A percentile compares a stretch with the other conserved stretches of the same genome.
Evolutionary conservation across 2,888 invertebrate genomes (phyloP).

Genomic region (Achlya flavicornis): DNA sequence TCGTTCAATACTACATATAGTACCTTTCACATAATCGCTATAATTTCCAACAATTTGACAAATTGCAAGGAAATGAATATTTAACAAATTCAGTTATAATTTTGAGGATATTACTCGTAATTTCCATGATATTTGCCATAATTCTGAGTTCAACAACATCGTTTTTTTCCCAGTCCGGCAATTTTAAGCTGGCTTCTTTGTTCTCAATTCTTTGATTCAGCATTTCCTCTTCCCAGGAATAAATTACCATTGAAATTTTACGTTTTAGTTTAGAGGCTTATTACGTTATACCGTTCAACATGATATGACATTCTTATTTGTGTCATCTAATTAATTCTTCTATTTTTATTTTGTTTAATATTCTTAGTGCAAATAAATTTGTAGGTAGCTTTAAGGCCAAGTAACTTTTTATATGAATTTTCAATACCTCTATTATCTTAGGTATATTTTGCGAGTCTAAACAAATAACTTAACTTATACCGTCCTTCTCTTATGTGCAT

Average conservation of each 20-base stretch:
- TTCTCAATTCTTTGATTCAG: constrained; percentile 42
- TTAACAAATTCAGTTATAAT: neutral
- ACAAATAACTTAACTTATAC: too few species aligned
- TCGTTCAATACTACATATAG: constrained; percentile 17
- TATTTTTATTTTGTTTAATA: neutral
- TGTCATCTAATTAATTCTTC: neutral
- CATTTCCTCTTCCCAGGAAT: constrained; percentile 47
- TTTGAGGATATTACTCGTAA: neutral
- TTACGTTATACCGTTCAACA: constrained; percentile 9
- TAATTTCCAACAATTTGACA: constrained; percentile 17
- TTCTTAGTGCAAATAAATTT: neutral
- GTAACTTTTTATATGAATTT: too few species aligned
- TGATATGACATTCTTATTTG: constrained; percentile 14
- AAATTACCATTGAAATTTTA: constrained; percentile 9
- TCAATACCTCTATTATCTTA: too few species aligned
- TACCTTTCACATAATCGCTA: constrained; percentile 26
- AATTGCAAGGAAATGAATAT: neutral
- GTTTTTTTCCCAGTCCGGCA: constrained; percentile 27
- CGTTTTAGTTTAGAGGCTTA: constrained; percentile 5
- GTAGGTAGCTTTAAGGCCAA: too few species aligned
- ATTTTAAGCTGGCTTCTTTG: constrained; percentile 31
- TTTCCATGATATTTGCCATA: constrained; percentile 20
- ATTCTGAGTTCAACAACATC: constrained; percentile 42
- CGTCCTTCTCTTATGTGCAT: too few species aligned
- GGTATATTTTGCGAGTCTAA: too few species aligned